Conservation (phyloP, 2,797 vertebrate species). For the Momotus momota region DNA sequence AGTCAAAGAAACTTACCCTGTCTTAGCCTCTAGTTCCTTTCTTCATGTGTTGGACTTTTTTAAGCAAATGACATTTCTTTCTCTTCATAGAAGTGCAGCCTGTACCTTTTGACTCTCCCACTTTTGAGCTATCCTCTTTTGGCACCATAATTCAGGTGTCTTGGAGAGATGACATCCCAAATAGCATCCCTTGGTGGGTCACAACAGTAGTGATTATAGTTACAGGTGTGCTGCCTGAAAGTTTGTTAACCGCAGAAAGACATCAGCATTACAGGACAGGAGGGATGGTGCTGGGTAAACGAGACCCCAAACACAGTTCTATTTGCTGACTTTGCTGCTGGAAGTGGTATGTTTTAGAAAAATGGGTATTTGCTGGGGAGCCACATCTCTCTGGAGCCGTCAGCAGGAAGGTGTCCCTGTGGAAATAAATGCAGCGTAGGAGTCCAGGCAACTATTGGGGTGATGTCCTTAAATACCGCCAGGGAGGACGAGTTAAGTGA, state of each 20-base stretch:
- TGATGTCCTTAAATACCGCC: background rate
- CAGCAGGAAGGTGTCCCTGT: background rate
- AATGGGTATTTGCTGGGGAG: background rate
- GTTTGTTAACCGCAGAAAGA: background rate
- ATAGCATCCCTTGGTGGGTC: background rate
- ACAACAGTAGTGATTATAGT: background rate
- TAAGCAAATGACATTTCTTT: background rate
- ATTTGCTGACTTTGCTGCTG: fast-evolving
- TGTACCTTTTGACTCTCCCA: background rate
- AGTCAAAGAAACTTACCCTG: conserved; percentile 5
- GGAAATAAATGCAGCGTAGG: background rate
- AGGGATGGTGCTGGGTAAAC: background rate
- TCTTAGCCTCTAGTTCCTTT: background rate
- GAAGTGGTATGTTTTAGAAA: background rate
- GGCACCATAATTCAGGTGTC: background rate
- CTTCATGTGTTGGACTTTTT: background rate
- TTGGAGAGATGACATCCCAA: background rate
- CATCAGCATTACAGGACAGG: background rate
- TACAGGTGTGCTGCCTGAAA: background rate
- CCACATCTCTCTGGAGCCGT: background rate
- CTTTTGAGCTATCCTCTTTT: background rate
- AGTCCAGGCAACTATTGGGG: background rate
- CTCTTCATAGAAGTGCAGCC: background rate
- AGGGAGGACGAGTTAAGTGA: background rate
- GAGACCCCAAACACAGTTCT: background rate